Evolutionary conservation across 2,888 invertebrate species (phyloP).

Genomic region (Peribatodes rhomboidaria): DNA sequence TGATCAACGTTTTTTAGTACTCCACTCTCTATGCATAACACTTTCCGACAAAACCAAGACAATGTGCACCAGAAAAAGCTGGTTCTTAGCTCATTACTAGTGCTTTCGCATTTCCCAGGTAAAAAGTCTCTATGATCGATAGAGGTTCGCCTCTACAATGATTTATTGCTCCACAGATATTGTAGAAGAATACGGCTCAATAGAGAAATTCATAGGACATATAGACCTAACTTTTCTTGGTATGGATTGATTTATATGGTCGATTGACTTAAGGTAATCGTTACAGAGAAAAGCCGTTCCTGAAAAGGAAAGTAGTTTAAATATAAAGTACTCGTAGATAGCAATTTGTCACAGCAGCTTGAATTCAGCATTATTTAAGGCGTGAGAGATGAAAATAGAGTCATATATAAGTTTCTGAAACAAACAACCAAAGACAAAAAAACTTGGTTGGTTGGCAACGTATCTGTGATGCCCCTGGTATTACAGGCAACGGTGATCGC

Average conservation of each 20-base stretch:
- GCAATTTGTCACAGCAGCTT: neutral
- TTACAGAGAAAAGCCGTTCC: neutral
- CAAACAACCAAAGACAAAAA: no score
- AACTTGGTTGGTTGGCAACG: no score
- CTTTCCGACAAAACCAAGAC: conserved; percentile 10
- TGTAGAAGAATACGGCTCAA: conserved; percentile 23
- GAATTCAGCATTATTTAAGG: neutral
- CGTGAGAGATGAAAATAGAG: neutral
- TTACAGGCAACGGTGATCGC: no score
- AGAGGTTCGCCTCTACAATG: conserved; percentile 29
- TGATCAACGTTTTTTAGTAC: neutral
- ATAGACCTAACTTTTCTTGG: neutral
- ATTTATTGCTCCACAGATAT: conserved; percentile 35
- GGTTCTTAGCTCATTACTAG: conserved; percentile 31
- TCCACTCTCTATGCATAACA: neutral
- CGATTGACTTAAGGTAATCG: neutral
- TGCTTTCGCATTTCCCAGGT: conserved; percentile 35
- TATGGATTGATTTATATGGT: neutral
- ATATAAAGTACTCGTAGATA: no score
- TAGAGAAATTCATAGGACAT: conserved; percentile 10
- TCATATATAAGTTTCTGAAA: no score
- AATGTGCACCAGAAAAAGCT: conserved; percentile 24
- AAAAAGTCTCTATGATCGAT: conserved; percentile 41
- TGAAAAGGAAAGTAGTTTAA: no score
- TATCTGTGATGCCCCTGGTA: no score